Evolutionary conservation across 2,113 vertebrate genomes (phyloP).

Genomic region (Clupea harengus): DNA sequence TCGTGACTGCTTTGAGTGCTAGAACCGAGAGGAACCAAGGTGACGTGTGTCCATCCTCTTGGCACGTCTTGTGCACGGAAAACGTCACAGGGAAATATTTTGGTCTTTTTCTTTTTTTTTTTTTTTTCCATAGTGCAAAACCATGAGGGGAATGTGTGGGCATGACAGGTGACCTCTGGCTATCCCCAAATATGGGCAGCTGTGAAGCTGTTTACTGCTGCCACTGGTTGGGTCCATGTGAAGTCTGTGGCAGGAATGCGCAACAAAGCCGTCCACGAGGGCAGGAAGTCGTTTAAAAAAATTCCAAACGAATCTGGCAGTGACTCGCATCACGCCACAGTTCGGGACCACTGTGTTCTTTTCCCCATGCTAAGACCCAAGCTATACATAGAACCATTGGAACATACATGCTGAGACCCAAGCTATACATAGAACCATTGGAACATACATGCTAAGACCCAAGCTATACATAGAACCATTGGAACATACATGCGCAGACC

Average conservation of each 20-base stretch:
- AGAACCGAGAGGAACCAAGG: conserved; percentile 41
- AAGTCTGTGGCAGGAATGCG: conserved; percentile 47
- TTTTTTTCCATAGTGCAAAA: conserved; percentile 47
- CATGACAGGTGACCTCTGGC: conserved; percentile 63
- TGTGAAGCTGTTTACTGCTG: conserved; percentile 52
- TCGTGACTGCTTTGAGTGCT: conserved; percentile 30
- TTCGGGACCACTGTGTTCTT: not conserved
- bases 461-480: too few species aligned
- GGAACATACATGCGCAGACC: conserved; percentile 15
- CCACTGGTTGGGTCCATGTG: conserved; percentile 21
- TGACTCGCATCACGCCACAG: not conserved
- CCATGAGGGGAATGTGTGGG: conserved; percentile 62
- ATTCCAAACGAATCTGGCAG: conserved; percentile 28
- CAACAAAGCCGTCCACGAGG: conserved; percentile 17
- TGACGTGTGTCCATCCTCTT: conserved; percentile 41
- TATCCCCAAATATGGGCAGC: conserved; percentile 57
- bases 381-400: not conserved
- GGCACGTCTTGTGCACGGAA: not conserved
- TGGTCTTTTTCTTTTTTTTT: conserved; percentile 29
- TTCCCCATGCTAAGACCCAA: not conserved
- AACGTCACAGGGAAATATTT: not conserved
- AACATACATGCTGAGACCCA: not conserved
- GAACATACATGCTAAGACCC: not conserved
- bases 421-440: not conserved
- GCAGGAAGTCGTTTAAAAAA: conserved; percentile 45